These are phyloP conservation scores for Stegastes partitus DNA, from an alignment of 2,113 vertebrate genomes.

Conservation along the genomic window DNA sequence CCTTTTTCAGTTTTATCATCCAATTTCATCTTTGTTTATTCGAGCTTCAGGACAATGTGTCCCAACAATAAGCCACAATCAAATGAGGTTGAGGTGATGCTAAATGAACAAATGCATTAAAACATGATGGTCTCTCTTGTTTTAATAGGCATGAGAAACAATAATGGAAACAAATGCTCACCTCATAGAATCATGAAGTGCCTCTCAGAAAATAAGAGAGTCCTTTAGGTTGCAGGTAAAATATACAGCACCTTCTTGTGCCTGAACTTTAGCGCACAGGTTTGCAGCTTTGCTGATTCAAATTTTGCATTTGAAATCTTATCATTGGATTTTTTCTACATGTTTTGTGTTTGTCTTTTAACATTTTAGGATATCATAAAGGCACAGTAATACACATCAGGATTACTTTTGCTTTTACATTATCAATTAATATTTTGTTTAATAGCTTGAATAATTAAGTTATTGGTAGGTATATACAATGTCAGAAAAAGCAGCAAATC, in stretches of 20 bases:
- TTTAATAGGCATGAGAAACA: background rate
- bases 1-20: background rate
- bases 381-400: too few species aligned
- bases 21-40: conserved; percentile 3
- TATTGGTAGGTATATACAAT: background rate
- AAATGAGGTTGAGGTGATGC: background rate
- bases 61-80: background rate
- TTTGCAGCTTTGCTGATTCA: background rate
- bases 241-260: background rate
- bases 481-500: background rate
- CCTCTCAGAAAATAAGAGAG: background rate
- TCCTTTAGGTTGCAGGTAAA: background rate
- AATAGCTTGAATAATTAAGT: background rate
- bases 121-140: background rate
- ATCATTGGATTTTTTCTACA: too few species aligned
- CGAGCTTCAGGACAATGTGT: background rate
- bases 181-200: background rate
- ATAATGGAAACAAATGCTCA: background rate
- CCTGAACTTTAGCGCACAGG: background rate
- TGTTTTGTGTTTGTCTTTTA: too few species aligned
- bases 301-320: too few species aligned
- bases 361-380: too few species aligned
- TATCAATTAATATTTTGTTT: background rate
- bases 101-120: background rate
- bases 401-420: too few species aligned